Conservation (phyloP, 2,888 invertebrate species). For the Macrosoma leucophasiata region DNA sequence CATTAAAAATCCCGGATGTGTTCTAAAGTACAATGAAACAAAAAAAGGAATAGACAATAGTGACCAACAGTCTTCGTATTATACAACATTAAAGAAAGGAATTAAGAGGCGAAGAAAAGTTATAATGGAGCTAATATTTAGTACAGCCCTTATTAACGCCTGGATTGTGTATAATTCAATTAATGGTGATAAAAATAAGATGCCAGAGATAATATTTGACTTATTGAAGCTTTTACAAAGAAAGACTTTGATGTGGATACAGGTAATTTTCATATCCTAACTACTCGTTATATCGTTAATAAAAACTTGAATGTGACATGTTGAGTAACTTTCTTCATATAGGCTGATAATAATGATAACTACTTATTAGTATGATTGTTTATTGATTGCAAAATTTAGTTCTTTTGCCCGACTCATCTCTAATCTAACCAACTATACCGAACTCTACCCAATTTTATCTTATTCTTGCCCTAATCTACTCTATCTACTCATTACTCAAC, state of each 20-base stretch:
- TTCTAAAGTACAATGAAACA: not conserved
- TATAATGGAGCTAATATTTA: constrained; percentile 22
- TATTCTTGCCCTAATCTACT: too few species aligned
- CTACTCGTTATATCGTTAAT: constrained; percentile 3
- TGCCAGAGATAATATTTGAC: constrained; percentile 1
- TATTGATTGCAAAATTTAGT: too few species aligned
- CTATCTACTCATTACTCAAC: too few species aligned
- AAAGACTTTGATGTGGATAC: constrained; percentile 1
- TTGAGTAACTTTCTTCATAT: constrained; percentile 3
- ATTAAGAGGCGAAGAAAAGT: constrained; percentile 25
- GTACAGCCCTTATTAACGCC: constrained; percentile 20
- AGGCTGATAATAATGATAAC: too few species aligned
- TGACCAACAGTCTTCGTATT: constrained; percentile 26
- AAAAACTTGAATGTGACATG: constrained; percentile 1
- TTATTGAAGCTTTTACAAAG: constrained; percentile 4
- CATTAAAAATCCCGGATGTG: not conserved
- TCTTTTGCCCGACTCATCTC: too few species aligned
- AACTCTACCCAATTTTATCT: too few species aligned
- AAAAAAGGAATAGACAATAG: constrained; percentile 17
- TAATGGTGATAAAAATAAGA: constrained; percentile 3
- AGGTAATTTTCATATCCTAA: too few species aligned
- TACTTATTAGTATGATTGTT: too few species aligned
- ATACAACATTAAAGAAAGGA: constrained; percentile 21
- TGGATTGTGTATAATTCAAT: constrained; percentile 11
- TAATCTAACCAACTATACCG: too few species aligned